phyloP scores from a whole-genome alignment of 2,113 vertebrate species.

The Tor tambroides region DNA sequence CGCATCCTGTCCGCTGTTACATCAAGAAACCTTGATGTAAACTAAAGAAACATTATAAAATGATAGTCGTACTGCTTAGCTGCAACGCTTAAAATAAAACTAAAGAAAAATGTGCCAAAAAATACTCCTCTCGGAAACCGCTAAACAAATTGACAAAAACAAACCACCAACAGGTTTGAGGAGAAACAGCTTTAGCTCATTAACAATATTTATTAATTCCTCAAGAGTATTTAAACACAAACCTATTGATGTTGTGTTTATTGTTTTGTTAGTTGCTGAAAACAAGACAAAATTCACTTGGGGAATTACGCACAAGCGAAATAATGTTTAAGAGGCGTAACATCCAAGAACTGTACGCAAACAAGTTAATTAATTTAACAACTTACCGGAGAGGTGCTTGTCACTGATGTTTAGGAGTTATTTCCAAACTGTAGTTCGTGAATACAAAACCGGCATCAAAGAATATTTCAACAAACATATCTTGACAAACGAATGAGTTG shows the following conservation, averaged over 20 bases:
- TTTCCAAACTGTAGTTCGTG: neutral
- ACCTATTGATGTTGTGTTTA: neutral
- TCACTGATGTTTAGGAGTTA: neutral
- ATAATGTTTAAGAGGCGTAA: neutral
- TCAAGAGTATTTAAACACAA: neutral
- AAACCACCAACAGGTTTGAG: constrained; percentile 9
- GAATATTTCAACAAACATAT: constrained; percentile 14
- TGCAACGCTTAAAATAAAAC: neutral
- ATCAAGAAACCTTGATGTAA: neutral
- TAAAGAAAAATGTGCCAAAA: no score
- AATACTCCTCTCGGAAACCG: neutral
- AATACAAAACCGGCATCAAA: neutral
- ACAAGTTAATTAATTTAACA: neutral
- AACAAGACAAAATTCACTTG: neutral
- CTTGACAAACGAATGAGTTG: constrained; percentile 11
- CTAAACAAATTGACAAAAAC: constrained; percentile 9
- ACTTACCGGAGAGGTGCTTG: constrained; percentile 6
- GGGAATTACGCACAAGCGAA: neutral
- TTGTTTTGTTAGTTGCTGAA: neutral
- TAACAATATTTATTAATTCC: neutral
- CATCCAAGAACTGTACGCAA: neutral
- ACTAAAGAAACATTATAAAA: neutral
- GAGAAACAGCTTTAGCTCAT: neutral
- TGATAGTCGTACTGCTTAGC: neutral
- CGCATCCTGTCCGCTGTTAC: neutral